Conservation (phyloP, 1,140 invertebrate species). For the Bombus turneri region DNA sequence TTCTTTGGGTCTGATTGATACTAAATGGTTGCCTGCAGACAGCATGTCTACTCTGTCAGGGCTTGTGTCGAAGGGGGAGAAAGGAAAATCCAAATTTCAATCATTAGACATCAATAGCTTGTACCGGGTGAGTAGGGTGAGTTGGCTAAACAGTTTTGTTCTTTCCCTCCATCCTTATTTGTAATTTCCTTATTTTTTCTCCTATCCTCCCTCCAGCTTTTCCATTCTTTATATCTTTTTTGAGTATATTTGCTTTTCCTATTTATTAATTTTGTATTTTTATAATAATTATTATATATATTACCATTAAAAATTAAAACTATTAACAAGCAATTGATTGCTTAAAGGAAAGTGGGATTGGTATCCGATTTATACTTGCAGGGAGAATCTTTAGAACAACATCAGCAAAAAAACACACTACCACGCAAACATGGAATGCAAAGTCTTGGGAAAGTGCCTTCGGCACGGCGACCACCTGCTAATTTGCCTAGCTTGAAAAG, state of each 20-base stretch:
- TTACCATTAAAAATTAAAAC: neutral
- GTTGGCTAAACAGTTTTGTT: conserved; percentile 73
- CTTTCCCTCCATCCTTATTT: neutral
- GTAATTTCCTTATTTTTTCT: neutral
- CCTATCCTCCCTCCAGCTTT: neutral
- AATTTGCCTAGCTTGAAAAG: conserved; percentile 99
- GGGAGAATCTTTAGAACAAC: conserved; percentile 94
- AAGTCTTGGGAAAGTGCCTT: conserved; percentile 98
- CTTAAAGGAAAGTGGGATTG: neutral
- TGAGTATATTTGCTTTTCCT: neutral
- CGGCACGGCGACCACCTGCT: conserved; percentile 96
- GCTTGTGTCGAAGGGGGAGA: conserved; percentile 93
- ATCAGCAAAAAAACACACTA: conserved; percentile 93
- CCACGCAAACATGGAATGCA: conserved; percentile 99
- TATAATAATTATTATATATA: neutral
- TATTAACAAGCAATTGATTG: neutral
- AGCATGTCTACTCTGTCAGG: conserved; percentile 94
- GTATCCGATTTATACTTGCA: conserved; percentile 72
- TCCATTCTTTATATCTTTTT: neutral
- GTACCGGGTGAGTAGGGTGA: conserved; percentile 93
- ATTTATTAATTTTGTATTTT: neutral
- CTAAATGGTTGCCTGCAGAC: conserved; percentile 93
- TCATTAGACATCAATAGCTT: conserved; percentile 98
- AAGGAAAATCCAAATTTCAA: conserved; percentile 97
- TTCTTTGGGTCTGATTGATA: conserved; percentile 89